Conservation (phyloP, 2,113 vertebrate genomes). For the Heterotilapia buettikoferi region DNA sequence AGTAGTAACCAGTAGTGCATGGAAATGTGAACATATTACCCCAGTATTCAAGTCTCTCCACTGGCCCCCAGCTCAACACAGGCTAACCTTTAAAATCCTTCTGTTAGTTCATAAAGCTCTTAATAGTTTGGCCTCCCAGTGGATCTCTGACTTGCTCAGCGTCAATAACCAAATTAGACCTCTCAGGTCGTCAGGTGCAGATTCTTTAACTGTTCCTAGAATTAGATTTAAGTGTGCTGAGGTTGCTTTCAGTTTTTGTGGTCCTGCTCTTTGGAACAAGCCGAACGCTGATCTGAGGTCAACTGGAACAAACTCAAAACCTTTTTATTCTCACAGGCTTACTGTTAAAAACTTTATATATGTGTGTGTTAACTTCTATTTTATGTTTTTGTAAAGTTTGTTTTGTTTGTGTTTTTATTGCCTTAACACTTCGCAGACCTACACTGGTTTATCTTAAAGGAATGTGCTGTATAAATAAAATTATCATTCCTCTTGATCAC, state of each 20-base stretch:
- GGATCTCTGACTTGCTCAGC: not conserved
- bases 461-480: not conserved
- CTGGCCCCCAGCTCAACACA: not conserved
- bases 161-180: not conserved
- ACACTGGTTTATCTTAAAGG: not conserved
- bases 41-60: not conserved
- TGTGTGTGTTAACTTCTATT: not conserved
- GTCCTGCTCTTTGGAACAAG: not conserved
- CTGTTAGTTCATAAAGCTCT: not conserved
- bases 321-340: not conserved
- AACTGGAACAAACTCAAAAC: not conserved
- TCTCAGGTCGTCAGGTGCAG: not conserved
- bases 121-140: not conserved
- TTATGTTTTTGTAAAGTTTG: not conserved
- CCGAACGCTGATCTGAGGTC: not conserved
- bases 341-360: not conserved
- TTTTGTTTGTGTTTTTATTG: not conserved
- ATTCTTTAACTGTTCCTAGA: not conserved
- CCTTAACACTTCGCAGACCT: not conserved
- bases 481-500: not conserved
- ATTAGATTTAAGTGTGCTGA: not conserved
- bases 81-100: not conserved
- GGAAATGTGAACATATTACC: not conserved
- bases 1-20: not conserved
- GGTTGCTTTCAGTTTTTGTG: not conserved